Evolutionary conservation across 1,140 invertebrate species (phyloP).

Genomic region (Copidosoma floridanum): DNA sequence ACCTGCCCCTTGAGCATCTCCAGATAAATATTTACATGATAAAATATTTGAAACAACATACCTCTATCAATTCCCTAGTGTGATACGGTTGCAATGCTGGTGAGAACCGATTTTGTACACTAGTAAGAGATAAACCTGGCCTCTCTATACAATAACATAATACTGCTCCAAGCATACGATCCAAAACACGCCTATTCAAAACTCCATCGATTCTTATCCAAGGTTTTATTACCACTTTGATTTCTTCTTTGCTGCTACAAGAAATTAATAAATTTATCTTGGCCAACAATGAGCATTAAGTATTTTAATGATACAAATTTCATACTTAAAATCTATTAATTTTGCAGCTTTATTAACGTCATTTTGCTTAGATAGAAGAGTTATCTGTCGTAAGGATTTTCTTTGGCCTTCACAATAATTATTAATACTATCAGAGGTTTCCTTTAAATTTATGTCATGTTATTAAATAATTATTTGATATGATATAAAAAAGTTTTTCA

Average conservation of each 20-base stretch:
- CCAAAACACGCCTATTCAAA: conserved; percentile 68
- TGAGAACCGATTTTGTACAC: conserved; percentile 59
- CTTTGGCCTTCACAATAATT: too few species aligned
- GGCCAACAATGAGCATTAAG: too few species aligned
- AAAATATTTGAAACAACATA: too few species aligned
- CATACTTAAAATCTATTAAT: conserved; percentile 47
- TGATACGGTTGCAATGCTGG: conserved; percentile 57
- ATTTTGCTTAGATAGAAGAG: conserved; percentile 39
- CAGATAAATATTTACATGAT: too few species aligned
- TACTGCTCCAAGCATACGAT: conserved; percentile 67
- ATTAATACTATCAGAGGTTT: too few species aligned
- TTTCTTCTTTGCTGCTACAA: conserved; percentile 48
- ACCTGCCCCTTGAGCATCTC: too few species aligned
- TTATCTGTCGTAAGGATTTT: conserved; percentile 33
- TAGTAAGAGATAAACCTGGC: conserved; percentile 59
- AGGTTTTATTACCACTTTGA: conserved; percentile 59
- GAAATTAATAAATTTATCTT: conserved; percentile 29
- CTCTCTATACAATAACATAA: conserved; percentile 63
- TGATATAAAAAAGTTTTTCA: too few species aligned
- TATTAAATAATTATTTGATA: too few species aligned
- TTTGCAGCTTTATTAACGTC: conserved; percentile 44
- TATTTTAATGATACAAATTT: too few species aligned
- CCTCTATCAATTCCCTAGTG: conserved; percentile 56
- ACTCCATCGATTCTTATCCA: conserved; percentile 76
- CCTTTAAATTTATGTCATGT: too few species aligned